phyloP scores from a whole-genome alignment of 2,113 vertebrate species.

The Oncorhynchus masou region DNA sequence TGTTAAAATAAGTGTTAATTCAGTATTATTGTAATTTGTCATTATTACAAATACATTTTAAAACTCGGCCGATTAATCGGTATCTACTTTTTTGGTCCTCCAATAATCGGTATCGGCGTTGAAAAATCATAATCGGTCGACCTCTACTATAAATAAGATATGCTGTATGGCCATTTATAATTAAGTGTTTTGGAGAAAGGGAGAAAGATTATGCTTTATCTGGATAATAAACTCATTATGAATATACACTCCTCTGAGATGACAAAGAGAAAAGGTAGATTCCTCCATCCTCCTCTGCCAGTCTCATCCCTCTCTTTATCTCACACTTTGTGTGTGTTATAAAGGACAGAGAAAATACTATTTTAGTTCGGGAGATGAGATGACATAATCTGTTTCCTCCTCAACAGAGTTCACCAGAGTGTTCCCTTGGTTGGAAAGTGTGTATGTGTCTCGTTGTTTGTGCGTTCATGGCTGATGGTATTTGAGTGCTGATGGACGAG shows the following conservation, averaged over 20 bases:
- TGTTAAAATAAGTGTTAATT: no score
- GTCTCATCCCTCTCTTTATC: neutral
- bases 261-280: neutral
- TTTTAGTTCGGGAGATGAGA: neutral
- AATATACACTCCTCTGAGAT: neutral
- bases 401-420: conserved; percentile 7
- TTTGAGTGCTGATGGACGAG: conserved; percentile 20
- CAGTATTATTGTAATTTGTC: no score
- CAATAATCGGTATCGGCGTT: no score
- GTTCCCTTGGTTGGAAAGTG: neutral
- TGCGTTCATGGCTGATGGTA: neutral
- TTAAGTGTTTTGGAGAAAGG: no score
- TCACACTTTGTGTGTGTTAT: neutral
- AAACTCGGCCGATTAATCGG: no score
- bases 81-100: no score
- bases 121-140: no score
- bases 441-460: neutral
- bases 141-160: no score
- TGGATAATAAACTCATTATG: no score
- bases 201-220: no score
- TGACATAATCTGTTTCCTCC: neutral
- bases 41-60: no score
- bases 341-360: neutral
- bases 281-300: neutral
- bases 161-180: no score